Percentiles rank a stretch among this genome's conserved stretches.
Evolutionary conservation across 1,140 invertebrate genomes (phyloP).

Genomic region (Aporrectodea caliginosa): DNA sequence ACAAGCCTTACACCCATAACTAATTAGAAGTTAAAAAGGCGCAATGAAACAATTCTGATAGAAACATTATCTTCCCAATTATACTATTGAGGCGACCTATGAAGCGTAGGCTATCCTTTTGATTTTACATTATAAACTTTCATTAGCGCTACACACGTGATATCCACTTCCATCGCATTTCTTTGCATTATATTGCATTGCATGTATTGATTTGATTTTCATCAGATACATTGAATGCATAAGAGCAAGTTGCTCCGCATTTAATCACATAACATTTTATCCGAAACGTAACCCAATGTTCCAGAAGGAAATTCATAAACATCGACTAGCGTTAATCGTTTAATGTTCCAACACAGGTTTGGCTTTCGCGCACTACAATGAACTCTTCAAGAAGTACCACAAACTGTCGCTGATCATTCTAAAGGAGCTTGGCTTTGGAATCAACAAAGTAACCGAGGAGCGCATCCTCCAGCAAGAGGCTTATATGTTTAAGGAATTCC

Average conservation of each 20-base stretch:
- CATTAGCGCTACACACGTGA: too few relatives aligned
- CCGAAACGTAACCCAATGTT: not conserved
- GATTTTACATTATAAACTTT: too few relatives aligned
- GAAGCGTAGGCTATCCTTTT: too few relatives aligned
- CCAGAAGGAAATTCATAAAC: not conserved
- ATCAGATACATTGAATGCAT: not conserved
- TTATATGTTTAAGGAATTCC: not conserved
- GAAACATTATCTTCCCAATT: too few relatives aligned
- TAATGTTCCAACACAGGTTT: not conserved
- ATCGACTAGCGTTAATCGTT: not conserved
- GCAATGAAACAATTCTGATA: too few relatives aligned
- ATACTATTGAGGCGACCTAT: too few relatives aligned
- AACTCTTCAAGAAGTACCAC: conserved; percentile 21
- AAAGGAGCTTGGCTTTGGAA: conserved; percentile 17
- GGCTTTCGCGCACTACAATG: not conserved
- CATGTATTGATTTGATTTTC: not conserved
- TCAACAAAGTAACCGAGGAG: conserved; percentile 7
- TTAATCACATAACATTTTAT: not conserved
- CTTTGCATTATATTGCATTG: too few relatives aligned
- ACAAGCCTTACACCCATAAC: too few relatives aligned
- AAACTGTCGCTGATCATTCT: conserved; percentile 10
- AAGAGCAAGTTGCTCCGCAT: not conserved
- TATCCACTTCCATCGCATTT: not conserved
- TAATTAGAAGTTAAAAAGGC: too few relatives aligned
- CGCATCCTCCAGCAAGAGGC: conserved; percentile 15